Base-by-base conservation (phyloP, 2,113 vertebrate genomes). In the Callopanchax toddi region DNA sequence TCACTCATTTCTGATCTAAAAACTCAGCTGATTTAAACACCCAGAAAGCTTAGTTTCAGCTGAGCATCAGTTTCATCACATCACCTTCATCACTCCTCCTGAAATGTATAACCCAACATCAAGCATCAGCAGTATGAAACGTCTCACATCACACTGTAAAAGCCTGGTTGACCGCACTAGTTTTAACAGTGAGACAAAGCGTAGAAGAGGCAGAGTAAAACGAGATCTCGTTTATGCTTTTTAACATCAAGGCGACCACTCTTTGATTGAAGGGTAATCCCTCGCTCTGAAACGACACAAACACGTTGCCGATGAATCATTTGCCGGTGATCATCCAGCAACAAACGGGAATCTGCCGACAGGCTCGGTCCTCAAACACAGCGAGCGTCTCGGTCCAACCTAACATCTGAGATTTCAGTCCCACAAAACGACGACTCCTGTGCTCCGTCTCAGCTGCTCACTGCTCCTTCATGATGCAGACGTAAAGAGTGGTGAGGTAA, bases 401-500 rank as follows among this genome's bases (percentile, higher is more conserved):
- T n/a, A n/a, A n/a, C n/a, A n/a, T n/a, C n/a, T n/a, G n/a, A n/a
- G n/a, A n/a, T 45, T 48, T 58, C 62, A 43, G 49, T 36, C 51
- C 60, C 37, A 71, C 39, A 67, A 63, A 65, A 67, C 45, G 36
- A 51, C 61, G 66, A 62, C 56, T 45, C 46, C 5, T 3, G 21
- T 22, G 23, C 59, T 48, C 26, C 0, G 5, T 49, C 39, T 20
- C 10, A 0, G 21, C n/a, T 8, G 25, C 13, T 89, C 92, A 96
- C 70, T 89, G 93, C 82, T 97, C 95, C 0, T 96, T 96, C 86
- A 97, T 86, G 70, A 99, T 79, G 82, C 95, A 88, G 15, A 97
- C 93, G 86, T 98, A 94, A 58, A 94, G 57, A 0, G 95, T 91
- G 56, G 96, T 96, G 64, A 99, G 89, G 86, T 96, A 93, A 74